Percentiles rank a stretch among this genome's conserved stretches.
phyloP scores from a whole-genome alignment of 1,140 invertebrate species.

The Drosophila hydei region DNA sequence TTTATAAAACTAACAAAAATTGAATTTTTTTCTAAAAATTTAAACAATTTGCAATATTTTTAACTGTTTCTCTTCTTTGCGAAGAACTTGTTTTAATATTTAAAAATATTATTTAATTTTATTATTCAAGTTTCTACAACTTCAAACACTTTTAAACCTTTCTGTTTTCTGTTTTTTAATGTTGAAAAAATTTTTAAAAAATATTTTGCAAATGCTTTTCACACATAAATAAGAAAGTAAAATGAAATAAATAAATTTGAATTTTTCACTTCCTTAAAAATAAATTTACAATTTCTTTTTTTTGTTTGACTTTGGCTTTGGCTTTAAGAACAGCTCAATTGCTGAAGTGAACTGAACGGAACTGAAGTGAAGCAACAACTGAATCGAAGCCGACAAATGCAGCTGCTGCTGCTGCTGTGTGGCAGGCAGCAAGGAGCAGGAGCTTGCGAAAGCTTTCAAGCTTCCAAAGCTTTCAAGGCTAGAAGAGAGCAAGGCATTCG shows the following conservation, averaged over 20 bases:
- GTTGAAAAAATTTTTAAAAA: not conserved
- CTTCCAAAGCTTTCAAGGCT: conserved; percentile 12
- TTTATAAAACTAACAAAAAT: not conserved
- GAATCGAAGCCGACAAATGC: conserved; percentile 56
- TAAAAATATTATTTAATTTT: too few relatives aligned
- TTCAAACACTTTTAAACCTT: not conserved
- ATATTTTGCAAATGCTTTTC: not conserved
- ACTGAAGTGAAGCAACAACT: conserved; percentile 80
- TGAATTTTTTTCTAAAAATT: too few relatives aligned
- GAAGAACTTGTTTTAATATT: too few relatives aligned
- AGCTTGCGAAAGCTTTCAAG: not conserved
- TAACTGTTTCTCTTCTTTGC: too few relatives aligned
- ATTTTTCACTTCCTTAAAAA: conserved; percentile 30
- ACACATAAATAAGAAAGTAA: not conserved
- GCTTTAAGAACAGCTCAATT: conserved; percentile 11
- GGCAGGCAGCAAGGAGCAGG: conserved; percentile 27
- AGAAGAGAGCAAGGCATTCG: not conserved
- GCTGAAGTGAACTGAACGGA: conserved; percentile 55
- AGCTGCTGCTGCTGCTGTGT: conserved; percentile 29
- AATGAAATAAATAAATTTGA: not conserved
- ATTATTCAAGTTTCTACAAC: not conserved
- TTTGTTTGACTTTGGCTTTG: not conserved
- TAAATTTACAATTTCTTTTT: conserved; percentile 25
- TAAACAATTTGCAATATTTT: not conserved
- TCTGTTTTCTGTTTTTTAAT: not conserved